These are phyloP conservation scores for Stenolophus ochropezus DNA, from an alignment of 2,888 invertebrate species.

Conservation along the genomic window DNA sequence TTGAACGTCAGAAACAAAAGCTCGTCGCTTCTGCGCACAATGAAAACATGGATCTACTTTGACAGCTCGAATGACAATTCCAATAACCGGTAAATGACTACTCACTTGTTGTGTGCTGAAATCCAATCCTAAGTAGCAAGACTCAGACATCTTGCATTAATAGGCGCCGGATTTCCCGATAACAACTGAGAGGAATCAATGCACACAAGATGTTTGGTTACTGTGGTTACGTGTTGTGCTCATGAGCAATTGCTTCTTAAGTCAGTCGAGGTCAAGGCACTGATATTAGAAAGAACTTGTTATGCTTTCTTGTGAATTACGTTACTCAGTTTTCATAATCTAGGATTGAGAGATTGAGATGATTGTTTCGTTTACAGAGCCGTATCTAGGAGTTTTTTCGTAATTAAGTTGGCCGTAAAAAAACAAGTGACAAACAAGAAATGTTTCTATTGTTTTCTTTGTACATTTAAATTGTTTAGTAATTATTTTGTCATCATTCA, in stretches of 20 bases:
- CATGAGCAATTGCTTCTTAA: slow-evolving; percentile 35
- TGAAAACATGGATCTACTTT: slow-evolving; percentile 36
- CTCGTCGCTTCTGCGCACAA: not conserved
- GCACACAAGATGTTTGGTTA: slow-evolving; percentile 16
- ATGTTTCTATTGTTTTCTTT: too few relatives aligned
- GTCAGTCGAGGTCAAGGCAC: slow-evolving; percentile 56
- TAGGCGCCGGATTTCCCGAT: slow-evolving; percentile 25
- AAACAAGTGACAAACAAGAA: too few relatives aligned
- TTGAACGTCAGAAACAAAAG: not conserved
- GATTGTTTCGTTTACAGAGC: not conserved
- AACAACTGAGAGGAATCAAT: not conserved
- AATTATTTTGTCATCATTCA: too few relatives aligned
- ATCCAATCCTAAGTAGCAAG: slow-evolving; percentile 87
- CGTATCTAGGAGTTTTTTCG: not conserved
- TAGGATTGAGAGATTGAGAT: not conserved
- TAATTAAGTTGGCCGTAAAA: not conserved
- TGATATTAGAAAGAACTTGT: slow-evolving; percentile 31
- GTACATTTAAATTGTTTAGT: too few relatives aligned
- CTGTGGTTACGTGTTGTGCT: slow-evolving; percentile 24
- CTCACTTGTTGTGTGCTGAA: slow-evolving; percentile 91
- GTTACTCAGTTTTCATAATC: slow-evolving; percentile 47
- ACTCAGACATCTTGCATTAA: slow-evolving; percentile 58
- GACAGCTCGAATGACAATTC: slow-evolving; percentile 11
- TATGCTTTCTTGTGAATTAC: slow-evolving; percentile 43
- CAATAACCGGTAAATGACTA: slow-evolving; percentile 60